Conservation (phyloP, 2,113 vertebrate species). For the Chauna torquata region DNA sequence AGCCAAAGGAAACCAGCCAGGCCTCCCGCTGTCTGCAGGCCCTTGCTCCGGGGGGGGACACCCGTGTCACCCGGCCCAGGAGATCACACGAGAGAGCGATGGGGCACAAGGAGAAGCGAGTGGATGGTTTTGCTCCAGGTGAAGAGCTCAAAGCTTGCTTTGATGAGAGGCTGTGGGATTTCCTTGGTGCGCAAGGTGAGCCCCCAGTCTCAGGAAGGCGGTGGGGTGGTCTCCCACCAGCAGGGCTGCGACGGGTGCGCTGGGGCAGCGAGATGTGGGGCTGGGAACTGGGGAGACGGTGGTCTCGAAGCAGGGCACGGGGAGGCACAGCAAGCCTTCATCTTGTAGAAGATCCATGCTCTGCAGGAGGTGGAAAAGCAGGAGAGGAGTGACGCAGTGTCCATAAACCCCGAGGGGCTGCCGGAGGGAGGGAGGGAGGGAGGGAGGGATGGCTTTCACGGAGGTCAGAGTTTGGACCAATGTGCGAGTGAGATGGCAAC, state of each 20-base stretch:
- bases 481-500: background rate
- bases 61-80: background rate
- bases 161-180: background rate
- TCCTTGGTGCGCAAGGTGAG: background rate
- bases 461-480: background rate
- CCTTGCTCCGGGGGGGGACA: background rate
- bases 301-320: background rate
- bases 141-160: background rate
- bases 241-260: background rate
- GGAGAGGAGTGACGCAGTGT: background rate
- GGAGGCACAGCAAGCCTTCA: background rate
- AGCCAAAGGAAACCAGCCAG: background rate
- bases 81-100: background rate
- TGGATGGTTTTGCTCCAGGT: background rate
- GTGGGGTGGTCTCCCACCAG: background rate
- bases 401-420: background rate
- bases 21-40: background rate
- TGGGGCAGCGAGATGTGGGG: background rate
- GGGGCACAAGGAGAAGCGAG: constrained; percentile 14
- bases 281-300: background rate
- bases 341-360: background rate
- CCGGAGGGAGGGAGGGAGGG: too few relatives aligned
- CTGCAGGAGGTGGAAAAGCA: background rate
- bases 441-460: background rate
- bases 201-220: background rate